A percentile compares a stretch with the other conserved stretches of the same genome.
phyloP scores from a whole-genome alignment of 2,797 vertebrate genomes.

The Pampus argenteus region DNA sequence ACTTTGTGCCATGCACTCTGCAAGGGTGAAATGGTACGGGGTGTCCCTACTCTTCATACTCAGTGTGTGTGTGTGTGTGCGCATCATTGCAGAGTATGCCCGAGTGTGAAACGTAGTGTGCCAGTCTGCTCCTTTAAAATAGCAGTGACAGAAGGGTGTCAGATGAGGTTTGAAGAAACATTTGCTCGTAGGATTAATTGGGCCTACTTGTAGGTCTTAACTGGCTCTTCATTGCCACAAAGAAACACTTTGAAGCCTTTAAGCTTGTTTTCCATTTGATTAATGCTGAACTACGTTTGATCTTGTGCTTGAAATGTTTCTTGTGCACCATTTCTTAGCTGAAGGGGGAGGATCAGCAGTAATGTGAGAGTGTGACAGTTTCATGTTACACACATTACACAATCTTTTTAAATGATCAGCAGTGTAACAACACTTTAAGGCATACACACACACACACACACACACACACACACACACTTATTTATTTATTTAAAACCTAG shows the following conservation, averaged over 20 bases:
- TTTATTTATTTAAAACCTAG: no score
- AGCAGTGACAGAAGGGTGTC: slow-evolving; percentile 14
- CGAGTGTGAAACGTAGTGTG: background rate
- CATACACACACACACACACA: no score
- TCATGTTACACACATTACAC: background rate
- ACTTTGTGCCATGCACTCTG: slow-evolving; percentile 40
- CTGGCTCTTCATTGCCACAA: slow-evolving; percentile 15
- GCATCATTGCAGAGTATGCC: background rate
- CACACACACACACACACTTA: no score
- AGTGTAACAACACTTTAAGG: no score
- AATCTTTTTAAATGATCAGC: background rate
- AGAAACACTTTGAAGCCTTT: slow-evolving; percentile 50
- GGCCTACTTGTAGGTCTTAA: slow-evolving; percentile 36
- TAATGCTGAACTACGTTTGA: slow-evolving; percentile 43
- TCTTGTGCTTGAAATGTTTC: slow-evolving; percentile 35
- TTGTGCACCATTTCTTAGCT: slow-evolving; percentile 20
- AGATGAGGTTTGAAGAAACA: slow-evolving; percentile 23
- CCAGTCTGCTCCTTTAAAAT: slow-evolving; percentile 29
- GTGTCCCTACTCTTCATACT: slow-evolving; percentile 25
- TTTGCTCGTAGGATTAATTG: slow-evolving; percentile 33
- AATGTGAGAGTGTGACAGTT: background rate
- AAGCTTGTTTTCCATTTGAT: slow-evolving; percentile 17
- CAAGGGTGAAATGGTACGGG: slow-evolving; percentile 38
- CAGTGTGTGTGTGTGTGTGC: background rate
- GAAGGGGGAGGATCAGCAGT: slow-evolving; percentile 2